Base-by-base conservation (phyloP, 2,797 vertebrate species). In the Gadopsis bispinosus region DNA sequence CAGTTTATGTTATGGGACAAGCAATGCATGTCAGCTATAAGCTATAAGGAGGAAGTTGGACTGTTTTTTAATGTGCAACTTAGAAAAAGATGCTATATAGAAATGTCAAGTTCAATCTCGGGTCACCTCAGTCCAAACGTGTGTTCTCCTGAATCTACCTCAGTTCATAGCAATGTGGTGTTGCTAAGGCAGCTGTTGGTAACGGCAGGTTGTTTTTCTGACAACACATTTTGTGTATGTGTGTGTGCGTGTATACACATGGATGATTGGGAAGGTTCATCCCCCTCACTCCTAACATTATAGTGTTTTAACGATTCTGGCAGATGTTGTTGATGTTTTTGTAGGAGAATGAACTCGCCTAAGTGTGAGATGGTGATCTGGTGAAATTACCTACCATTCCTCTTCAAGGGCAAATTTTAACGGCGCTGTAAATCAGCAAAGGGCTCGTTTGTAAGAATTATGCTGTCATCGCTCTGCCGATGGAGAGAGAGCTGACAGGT, bases 261-360 rank as follows among this genome's bases (percentile, higher is more conserved):
- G 20, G 56, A 76, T 79, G 73, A 55, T 56, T 72, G 56, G 65
- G 31, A 53, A 50, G 22, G 59, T 79, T 85, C 68, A 77, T 75
- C 69, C 80, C 58, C 66, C 73, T 73, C 76, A 71, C 61, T 79
- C 62, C 60, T 58, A 65, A 69, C 76, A 79, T 88, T 85, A 92
- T 91, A 80, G 82, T 58, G 64, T 89, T 93, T 92, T 90, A 93
- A 91, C n/a, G 88, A 89, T 82, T 90, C 63, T 64, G 74, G 87
- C 91, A 93, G 91, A 88, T 89, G 86, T 79, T 88, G 75, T 76
- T 89, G 86, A 83, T 89, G 85, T 90, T 89, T 69, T 80, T 79
- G 79, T 75, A 73, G 17, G 68, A 76, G 55, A 85, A 87, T 83
- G 72, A 88, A 87, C 74, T 90, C 86, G 87, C 82, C 81, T 83